phyloP scores from a whole-genome alignment of 2,888 invertebrate species.

The Drosophila nr. perissopoda region DNA sequence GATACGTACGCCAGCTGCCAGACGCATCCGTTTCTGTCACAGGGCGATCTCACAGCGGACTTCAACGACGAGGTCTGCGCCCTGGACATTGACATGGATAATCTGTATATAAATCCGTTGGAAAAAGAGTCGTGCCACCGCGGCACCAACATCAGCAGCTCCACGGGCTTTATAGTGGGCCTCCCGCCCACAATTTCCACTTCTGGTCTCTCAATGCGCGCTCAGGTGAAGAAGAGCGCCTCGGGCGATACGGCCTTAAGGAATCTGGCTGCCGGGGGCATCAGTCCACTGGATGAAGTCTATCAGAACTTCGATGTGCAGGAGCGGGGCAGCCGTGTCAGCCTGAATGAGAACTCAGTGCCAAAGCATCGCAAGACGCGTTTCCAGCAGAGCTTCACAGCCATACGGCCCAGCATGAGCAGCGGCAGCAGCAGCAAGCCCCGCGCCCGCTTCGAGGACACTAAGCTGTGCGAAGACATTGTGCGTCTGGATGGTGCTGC shows the following conservation, averaged over 20 bases:
- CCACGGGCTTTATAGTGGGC: slow-evolving; percentile 80
- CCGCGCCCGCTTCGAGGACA: slow-evolving; percentile 85
- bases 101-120: slow-evolving; percentile 95
- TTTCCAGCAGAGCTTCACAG: slow-evolving; percentile 90
- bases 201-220: slow-evolving; percentile 83
- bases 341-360: slow-evolving; percentile 88
- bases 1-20: slow-evolving; percentile 98
- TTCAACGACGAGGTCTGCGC: slow-evolving; percentile 85
- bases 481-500: slow-evolving; percentile 76
- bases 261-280: slow-evolving; percentile 86
- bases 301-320: slow-evolving; percentile 86
- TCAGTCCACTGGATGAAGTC: slow-evolving; percentile 87
- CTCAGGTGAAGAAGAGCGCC: slow-evolving; percentile 90
- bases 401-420: slow-evolving; percentile 86
- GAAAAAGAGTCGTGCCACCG: slow-evolving; percentile 86
- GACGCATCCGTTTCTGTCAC: slow-evolving; percentile 96
- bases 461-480: slow-evolving; percentile 86
- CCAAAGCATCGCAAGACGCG: slow-evolving; percentile 94
- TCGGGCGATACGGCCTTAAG: slow-evolving; percentile 91
- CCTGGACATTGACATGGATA: slow-evolving; percentile 89
- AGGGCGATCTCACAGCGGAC: slow-evolving; percentile 89
- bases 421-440: slow-evolving; percentile 82
- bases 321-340: slow-evolving; percentile 86
- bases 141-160: slow-evolving; percentile 58
- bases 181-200: slow-evolving; percentile 72